These are phyloP conservation scores for Drosophila sp. DNA, from an alignment of 1,140 invertebrate species.

Conservation along the genomic window DNA sequence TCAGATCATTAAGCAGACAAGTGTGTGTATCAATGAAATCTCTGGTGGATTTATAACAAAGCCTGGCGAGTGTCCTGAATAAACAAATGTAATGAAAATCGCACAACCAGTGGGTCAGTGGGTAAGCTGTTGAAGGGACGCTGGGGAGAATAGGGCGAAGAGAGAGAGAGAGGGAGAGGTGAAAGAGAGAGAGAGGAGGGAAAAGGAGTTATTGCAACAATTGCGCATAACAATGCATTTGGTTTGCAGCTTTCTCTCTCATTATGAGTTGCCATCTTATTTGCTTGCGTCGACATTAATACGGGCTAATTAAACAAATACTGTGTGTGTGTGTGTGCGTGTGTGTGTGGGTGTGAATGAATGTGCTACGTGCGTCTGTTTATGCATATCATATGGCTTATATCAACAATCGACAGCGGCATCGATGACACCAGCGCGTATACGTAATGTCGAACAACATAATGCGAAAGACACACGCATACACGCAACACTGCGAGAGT, in stretches of 20 bases:
- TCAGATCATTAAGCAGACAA: slow-evolving; percentile 61
- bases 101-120: slow-evolving; percentile 42
- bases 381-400: slow-evolving; percentile 57
- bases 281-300: slow-evolving; percentile 76
- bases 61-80: slow-evolving; percentile 50
- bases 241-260: slow-evolving; percentile 16
- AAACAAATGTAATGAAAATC: slow-evolving; percentile 54
- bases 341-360: slow-evolving; percentile 1
- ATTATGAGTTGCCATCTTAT: slow-evolving; percentile 69
- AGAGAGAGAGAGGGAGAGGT: not conserved
- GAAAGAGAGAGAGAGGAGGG: not conserved
- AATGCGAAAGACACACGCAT: slow-evolving; percentile 56
- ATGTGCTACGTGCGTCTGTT: slow-evolving; percentile 13
- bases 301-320: slow-evolving; percentile 81
- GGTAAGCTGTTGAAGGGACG: slow-evolving; percentile 5
- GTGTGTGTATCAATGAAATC: slow-evolving; percentile 41
- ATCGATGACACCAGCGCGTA: slow-evolving; percentile 62
- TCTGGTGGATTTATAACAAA: slow-evolving; percentile 59
- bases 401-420: slow-evolving; percentile 56
- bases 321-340: slow-evolving; percentile 21
- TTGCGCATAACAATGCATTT: slow-evolving; percentile 33
- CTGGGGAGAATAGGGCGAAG: not conserved
- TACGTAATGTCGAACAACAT: slow-evolving; percentile 67
- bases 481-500: slow-evolving; percentile 16
- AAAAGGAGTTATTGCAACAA: slow-evolving; percentile 28